A percentile compares a stretch with the other conserved stretches of the same genome.
phyloP scores from a whole-genome alignment of 2,113 vertebrate genomes.

The Myotis yumanensis region DNA sequence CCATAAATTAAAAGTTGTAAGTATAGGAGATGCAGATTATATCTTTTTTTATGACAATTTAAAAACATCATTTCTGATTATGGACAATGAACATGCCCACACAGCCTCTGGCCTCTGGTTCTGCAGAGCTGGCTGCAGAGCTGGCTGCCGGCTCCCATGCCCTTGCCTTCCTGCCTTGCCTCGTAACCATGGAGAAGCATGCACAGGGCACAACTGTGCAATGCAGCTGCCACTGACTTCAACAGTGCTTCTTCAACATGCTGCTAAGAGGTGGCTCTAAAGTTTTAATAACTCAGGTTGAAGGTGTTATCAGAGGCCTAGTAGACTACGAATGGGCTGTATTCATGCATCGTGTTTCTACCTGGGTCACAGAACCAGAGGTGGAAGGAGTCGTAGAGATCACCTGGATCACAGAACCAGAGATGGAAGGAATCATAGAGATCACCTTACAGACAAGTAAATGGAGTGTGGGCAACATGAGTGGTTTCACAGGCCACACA shows the following conservation, averaged over 20 bases:
- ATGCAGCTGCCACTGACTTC: background rate
- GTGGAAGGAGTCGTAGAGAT: background rate
- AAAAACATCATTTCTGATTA: background rate
- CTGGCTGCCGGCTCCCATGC: rapidly evolving
- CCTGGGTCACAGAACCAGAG: background rate
- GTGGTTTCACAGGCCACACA: background rate
- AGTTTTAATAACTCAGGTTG: background rate
- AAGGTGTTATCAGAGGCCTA: background rate
- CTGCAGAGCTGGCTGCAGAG: background rate
- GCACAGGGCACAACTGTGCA: background rate
- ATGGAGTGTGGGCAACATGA: background rate
- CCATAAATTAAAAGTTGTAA: background rate
- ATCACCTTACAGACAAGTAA: background rate
- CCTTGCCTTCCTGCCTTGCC: background rate
- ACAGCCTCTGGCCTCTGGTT: background rate
- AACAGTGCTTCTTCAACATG: background rate
- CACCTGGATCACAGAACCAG: no score
- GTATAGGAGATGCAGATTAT: background rate
- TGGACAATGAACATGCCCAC: background rate
- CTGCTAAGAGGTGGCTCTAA: background rate
- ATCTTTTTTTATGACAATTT: background rate
- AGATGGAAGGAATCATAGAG: no score
- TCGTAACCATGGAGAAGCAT: rapidly evolving
- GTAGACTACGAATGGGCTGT: background rate
- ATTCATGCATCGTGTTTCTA: background rate